Base-by-base conservation (phyloP, 2,888 invertebrate species). In the Drosophila stalkeri region DNA sequence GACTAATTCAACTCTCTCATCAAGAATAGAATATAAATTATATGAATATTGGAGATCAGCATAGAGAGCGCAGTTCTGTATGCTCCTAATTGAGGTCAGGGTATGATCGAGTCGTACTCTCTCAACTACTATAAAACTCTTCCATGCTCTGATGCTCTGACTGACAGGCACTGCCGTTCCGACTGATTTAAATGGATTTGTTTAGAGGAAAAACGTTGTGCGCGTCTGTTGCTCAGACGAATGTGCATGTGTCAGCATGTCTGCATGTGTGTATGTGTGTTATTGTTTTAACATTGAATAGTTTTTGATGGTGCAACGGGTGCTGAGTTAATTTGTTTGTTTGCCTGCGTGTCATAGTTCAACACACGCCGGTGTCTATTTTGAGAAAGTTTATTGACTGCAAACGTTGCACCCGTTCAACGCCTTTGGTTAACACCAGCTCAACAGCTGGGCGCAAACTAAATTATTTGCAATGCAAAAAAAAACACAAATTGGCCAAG, bases 261-360 rank as follows among this genome's bases (percentile, higher is more conserved):
- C 11, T 20, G n/a, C 41, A 33, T 44, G 47, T 49, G 16, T 62
- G 46, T 52, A 52, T 68, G 44, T 65, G 47, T 51, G 72, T 66
- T 66, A 47, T 69, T 81, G 73, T 72, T 79, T 64, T 66, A 75
- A 49, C 56, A 74, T 64, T 78, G 63, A 74, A 55, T 35, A 64
- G 43, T 44, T 67, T 65, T 64, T 60, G 41, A 60, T 60, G 75
- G 63, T 69, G 75, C 68, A 68, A 43, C 44, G 60, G 60, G 35
- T n/a, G 27, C 63, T 64, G 57, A 69, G 82, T 68, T 70, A 86
- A 90, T 88, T 90, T 90, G 89, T 89, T 90, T 90, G 87, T 78
- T 90, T 86, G 81, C 52, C 52, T 55, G 64, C 75, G 72, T 89
- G 85, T 89, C 90, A 89, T 77, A 89, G 90, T 90, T 90, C 90